Conservation (phyloP, 2,113 vertebrate genomes). For the Sminthopsis crassicaudata region DNA sequence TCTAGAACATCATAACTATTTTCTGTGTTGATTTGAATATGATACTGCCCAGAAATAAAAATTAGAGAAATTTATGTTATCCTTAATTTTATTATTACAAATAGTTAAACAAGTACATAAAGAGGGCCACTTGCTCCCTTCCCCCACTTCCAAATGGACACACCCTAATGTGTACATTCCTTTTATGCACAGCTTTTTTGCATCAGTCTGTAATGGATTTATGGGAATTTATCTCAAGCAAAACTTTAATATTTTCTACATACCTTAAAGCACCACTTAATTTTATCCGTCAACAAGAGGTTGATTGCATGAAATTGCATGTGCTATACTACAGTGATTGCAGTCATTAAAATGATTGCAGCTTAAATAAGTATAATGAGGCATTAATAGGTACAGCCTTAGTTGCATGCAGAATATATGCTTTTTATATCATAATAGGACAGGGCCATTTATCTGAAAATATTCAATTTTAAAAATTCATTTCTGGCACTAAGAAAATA, state of each 20-base stretch:
- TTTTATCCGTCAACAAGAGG: slow-evolving; percentile 57
- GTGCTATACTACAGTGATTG: slow-evolving; percentile 63
- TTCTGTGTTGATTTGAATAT: background rate
- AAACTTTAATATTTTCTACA: slow-evolving; percentile 53
- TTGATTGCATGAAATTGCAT: slow-evolving; percentile 77
- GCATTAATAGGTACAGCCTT: slow-evolving; percentile 69
- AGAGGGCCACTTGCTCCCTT: background rate
- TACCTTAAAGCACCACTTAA: slow-evolving; percentile 62
- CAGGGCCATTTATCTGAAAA: slow-evolving; percentile 24
- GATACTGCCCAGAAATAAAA: background rate
- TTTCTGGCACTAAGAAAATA: background rate
- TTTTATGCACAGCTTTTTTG: background rate
- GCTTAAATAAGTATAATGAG: slow-evolving; percentile 66
- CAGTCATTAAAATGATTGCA: slow-evolving; percentile 77
- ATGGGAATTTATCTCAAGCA: slow-evolving; percentile 13
- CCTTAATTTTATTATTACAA: background rate
- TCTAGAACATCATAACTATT: background rate
- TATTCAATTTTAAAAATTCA: background rate
- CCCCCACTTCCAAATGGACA: background rate
- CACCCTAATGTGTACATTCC: background rate
- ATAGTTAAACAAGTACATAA: background rate
- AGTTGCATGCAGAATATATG: slow-evolving; percentile 55
- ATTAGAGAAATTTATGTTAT: background rate
- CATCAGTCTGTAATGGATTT: background rate
- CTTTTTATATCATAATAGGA: slow-evolving; percentile 11